Conservation (phyloP, 2,797 vertebrate genomes). For the Darevskia mixta region DNA sequence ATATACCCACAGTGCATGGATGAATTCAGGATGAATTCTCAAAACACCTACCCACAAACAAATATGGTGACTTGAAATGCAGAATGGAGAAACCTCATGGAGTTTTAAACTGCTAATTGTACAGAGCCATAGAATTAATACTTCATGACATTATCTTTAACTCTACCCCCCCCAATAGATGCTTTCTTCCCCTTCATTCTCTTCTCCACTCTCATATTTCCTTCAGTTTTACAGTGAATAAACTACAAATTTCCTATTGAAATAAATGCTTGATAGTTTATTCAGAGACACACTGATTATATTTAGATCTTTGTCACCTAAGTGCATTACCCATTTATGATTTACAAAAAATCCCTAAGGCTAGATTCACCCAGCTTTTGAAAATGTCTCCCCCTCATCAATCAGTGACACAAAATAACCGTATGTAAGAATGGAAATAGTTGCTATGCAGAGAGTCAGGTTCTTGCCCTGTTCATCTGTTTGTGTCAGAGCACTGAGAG, state of each 20-base stretch:
- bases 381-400: conserved; percentile 41
- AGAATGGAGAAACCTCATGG: too few relatives aligned
- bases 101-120: too few relatives aligned
- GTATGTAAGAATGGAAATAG: conserved; percentile 18
- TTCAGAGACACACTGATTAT: conserved; percentile 13
- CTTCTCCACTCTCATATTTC: neutral
- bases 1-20: too few relatives aligned
- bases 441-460: conserved; percentile 41
- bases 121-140: neutral
- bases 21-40: too few relatives aligned
- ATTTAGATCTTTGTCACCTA: conserved; percentile 31
- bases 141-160: neutral
- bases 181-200: neutral
- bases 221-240: neutral
- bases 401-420: conserved; percentile 17
- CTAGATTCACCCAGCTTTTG: conserved; percentile 37
- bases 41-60: too few relatives aligned
- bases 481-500: conserved; percentile 35
- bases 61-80: too few relatives aligned
- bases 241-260: neutral
- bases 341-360: conserved; percentile 30
- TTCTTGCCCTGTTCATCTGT: conserved; percentile 39
- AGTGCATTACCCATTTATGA: conserved; percentile 22
- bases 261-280: conserved; percentile 5
- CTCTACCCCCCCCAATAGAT: neutral